Conservation (phyloP, 1,140 invertebrate genomes). For the Aculops lycopersici region DNA sequence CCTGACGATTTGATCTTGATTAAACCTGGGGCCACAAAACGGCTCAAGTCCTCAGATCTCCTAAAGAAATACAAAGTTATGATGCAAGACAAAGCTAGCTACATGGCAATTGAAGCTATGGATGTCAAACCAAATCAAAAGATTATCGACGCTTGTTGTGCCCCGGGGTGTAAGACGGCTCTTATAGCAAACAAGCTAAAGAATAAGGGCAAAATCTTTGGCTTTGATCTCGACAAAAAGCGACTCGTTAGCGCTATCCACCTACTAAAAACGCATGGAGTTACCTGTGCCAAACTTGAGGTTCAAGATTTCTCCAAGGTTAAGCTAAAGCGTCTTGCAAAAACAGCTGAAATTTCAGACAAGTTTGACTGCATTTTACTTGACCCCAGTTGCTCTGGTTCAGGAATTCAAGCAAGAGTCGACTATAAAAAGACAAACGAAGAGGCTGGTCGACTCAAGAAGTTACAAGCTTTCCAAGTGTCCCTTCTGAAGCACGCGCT, state of each 20-base stretch:
- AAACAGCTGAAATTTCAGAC: neutral
- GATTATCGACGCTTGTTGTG: neutral
- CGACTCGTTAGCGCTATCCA: neutral
- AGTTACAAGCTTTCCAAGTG: neutral
- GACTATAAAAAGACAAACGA: neutral
- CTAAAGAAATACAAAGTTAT: neutral
- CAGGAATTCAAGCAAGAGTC: neutral
- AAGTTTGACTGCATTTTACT: neutral
- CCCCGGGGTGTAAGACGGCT: neutral
- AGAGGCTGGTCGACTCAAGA: neutral
- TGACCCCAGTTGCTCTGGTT: neutral
- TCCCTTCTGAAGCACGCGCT: neutral
- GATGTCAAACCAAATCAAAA: neutral
- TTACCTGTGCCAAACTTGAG: neutral
- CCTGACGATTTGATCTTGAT: neutral
- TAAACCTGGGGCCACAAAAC: neutral
- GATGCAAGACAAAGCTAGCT: neutral
- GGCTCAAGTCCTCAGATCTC: neutral
- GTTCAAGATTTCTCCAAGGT: neutral
- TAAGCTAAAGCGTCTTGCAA: neutral
- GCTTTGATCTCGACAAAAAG: neutral
- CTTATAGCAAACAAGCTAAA: neutral
- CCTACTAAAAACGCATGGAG: neutral
- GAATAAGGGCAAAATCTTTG: neutral
- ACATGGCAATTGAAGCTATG: neutral